Base-by-base conservation (phyloP, 2,113 vertebrate genomes). In the Sialia sialis region DNA sequence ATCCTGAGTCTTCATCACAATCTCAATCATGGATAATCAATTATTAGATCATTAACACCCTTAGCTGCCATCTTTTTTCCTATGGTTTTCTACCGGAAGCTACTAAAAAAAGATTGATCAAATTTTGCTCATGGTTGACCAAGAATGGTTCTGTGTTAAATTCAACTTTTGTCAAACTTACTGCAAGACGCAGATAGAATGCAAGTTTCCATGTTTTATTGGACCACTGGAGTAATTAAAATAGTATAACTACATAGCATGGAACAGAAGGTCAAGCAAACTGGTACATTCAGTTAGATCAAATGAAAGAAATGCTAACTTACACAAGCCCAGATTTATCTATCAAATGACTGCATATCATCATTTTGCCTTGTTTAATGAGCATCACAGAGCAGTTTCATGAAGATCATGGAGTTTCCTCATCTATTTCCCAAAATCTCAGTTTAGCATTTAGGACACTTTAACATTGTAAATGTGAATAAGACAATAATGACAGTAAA, bases 381-480 rank as follows among this genome's bases (percentile, higher is more conserved):
- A 51, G 15, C 49, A 51, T 27, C 15, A 72, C 11, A 44, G 38
- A 78, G 10, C 0, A 2, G 34, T 49, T 88, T 69, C 30, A 41
- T 49, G 76, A 75, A 88, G 15, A 60, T 55, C 32, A 58, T 32
- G 32, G 34, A 46, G 6, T 39, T 83, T 69, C 49, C 15, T 52
- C 32, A 70, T 74, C 32, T n/a, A 49, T 26, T 21, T 34, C 29
- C 18, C 9, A 70, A 80, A 80, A 89, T 77, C 64, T 77, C 54
- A 23, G 20, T 80, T 76, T 39, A 58, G 9, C 0, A 0, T 9
- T 32, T 60, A 1, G 4, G 44, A 20, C 36, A 46, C 44, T 60
- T 75, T 25, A 89, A 75, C 49, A 56, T 8, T 32, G 11, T 49
- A 88, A 51, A 77, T 43, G 46, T 2, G 3, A 77, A 26, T 30